Base-by-base conservation (phyloP, 2,113 vertebrate genomes). In the Sardina pilchardus region DNA sequence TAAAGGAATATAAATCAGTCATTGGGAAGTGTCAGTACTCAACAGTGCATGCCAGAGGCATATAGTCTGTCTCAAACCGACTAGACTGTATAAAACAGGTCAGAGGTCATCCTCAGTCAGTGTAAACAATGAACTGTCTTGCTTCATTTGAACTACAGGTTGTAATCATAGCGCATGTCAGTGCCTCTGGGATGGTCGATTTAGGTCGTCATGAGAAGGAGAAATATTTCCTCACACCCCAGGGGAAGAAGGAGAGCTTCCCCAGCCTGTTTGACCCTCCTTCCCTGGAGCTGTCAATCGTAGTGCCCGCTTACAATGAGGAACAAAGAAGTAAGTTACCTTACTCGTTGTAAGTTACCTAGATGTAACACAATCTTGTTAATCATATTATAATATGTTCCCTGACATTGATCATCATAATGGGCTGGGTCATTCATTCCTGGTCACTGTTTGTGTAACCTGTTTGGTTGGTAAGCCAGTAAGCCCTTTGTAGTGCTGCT, bases 231-330 rank as follows among this genome's bases (percentile, higher is more conserved):
- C 2, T 96, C 56, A 95, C 93, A 0, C 84, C 90, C 14, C 87
- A 92, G 0, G 95, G 96, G 81, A 90, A 93, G 86, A 95, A 93
- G 86, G 93, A 96, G 75, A 82, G 85, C 24, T 95, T 97, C 43
- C 96, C 96, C n/a, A 97, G 94, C 85, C 93, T 99, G 44, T 93
- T 90, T 4, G 98, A 98, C 84, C 92, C 94, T 0, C 88, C 95
- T n/a, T 95, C 96, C 12, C 94, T 91, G 85, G 96, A 96, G 16
- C 96, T 99, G 0, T 98, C 98, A 21, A 95, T 99, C 2, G 93
- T 99, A 4, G 95, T 99, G 82, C 98, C 98, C 45, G 96, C 98
- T 0, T 99, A 99, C 92, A 98, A 99, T 12, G 98, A 99, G 91
- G 97, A 99, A 92, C 90, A 93, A 67, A 89, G 95, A 87, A 89